phyloP scores from a whole-genome alignment of 2,113 vertebrate species.

The Struthio camelus region DNA sequence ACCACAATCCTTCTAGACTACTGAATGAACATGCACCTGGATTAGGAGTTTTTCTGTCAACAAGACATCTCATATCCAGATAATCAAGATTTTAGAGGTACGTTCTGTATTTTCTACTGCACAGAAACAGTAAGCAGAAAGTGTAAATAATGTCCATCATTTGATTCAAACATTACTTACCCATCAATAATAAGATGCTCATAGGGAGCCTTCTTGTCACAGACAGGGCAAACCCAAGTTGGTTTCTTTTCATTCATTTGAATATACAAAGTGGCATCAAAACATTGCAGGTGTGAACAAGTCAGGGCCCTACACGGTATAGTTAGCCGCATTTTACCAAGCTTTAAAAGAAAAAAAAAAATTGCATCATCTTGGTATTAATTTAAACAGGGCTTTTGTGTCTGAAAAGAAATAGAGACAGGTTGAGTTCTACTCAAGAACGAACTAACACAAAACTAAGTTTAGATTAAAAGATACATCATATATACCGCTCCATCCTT shows the following conservation, averaged over 20 bases:
- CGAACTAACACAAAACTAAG: neutral
- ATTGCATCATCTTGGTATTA: neutral
- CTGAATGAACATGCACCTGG: neutral
- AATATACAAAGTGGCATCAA: slow-evolving; percentile 97
- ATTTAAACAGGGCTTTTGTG: neutral
- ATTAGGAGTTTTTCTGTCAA: neutral
- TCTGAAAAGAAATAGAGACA: neutral
- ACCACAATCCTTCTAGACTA: neutral
- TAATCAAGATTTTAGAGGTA: neutral
- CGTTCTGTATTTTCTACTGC: neutral
- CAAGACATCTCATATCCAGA: neutral
- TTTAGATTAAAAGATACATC: neutral
- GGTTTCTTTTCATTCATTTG: slow-evolving; percentile 99
- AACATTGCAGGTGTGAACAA: slow-evolving; percentile 98
- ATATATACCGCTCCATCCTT: rapidly evolving
- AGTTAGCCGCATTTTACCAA: slow-evolving; percentile 97
- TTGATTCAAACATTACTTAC: slow-evolving; percentile 68
- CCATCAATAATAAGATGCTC: slow-evolving; percentile 98
- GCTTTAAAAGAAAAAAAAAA: slow-evolving; percentile 71
- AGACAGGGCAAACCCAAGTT: slow-evolving; percentile 98
- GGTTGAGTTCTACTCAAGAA: neutral
- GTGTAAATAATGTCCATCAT: neutral
- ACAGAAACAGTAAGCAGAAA: neutral
- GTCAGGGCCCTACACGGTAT: slow-evolving; percentile 96
- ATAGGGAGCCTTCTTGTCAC: slow-evolving; percentile 97